Base-by-base conservation (phyloP, 2,888 invertebrate genomes). In the Sarcophaga variegata region DNA sequence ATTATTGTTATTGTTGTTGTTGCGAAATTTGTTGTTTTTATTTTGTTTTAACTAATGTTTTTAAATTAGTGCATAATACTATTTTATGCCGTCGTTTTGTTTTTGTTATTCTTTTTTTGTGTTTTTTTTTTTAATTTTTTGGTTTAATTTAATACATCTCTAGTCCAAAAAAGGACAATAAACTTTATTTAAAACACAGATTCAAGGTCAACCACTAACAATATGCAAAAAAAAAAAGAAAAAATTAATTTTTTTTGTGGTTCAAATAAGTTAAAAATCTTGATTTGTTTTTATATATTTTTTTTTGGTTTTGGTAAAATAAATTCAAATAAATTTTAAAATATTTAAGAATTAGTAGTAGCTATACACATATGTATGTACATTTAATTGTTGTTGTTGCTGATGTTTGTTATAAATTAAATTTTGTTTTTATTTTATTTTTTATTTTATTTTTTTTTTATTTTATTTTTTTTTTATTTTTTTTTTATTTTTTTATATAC, bases 131-230 rank as follows among this genome's bases (percentile, higher is more conserved):
- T 22, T 22, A 22, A 22, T 22, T 77, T 72, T 71, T 59, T 66
- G 74, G 47, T 22, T 25, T 54, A 64, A 64, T 79, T 54, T 59
- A 63, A 27, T 81, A 47, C 59, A 81, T 72, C 77, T 72, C 77
- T 89, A 88, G 88, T 91, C 90, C 89, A 89, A 90, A 89, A 90
- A 91, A 91, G 91, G 91, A 91, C 91, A 91, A 91, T 91, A 91
- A 91, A 92, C 91, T 91, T 88, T 88, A 71, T 88, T 74, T 69
- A 74, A 81, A 81, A 88, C 86, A 88, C 89, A 87, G 62, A 78
- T 88, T 88, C 92, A 91, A 91, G 91, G 91, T 91, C 90, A 89
- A 90, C 91, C 88, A 88, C 89, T 89, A 88, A 89, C 89, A 90
- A 91, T 91, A 83, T 83, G 83, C 83, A 78, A 83, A 83, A 83